Evolutionary conservation across 1,140 invertebrate genomes (phyloP), one percentile per base, ranked within the genome.

Genomic region (Megathymus violae): DNA sequence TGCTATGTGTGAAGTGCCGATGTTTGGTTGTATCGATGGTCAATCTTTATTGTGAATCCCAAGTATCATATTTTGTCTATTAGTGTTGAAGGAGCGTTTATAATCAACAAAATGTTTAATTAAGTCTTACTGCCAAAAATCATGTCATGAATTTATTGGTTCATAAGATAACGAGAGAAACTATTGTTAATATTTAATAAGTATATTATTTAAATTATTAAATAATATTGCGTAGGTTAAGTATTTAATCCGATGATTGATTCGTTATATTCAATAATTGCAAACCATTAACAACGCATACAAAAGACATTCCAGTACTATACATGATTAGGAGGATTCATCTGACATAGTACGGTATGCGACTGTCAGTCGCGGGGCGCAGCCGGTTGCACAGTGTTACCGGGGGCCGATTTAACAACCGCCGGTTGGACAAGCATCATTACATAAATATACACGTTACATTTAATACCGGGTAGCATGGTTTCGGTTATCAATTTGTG

Each of bases 41-140:
- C 17, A 10, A 46, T 22, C 43, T 46, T 19, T 46, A 11, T 10
- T 22, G 17, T 22, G n/a, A 22, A 46, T 3, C 17, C 10, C 17
- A 22, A 46, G 17, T 46, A 11, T 22, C 10, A 7, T 19, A 2
- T 46, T 34, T 50, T 31, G 13, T 48, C 22, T 31, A 11, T 27
- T 14, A 38, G n/a, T 48, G 3, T 47, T 22, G 43, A 14, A 46
- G 4, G 19, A 38, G n/a, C 31, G 48, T 34, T 16, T 19, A 13
- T 40, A 38, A 16, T 38, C 5, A 22, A 22, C 5, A 22, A 22
- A n/a, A n/a, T n/a, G n/a, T n/a, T n/a, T n/a, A n/a, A n/a, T n/a
- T 31, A 60, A 63, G 70, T 76, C 51, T 74, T 68, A 77, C 72
- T 82, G 80, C 82, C 82, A 85, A 82, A 84, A 78, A 80, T 77